These are phyloP conservation scores for Phodopus roborovskii DNA, from an alignment of 2,113 vertebrate genomes.

Conservation along the genomic window DNA sequence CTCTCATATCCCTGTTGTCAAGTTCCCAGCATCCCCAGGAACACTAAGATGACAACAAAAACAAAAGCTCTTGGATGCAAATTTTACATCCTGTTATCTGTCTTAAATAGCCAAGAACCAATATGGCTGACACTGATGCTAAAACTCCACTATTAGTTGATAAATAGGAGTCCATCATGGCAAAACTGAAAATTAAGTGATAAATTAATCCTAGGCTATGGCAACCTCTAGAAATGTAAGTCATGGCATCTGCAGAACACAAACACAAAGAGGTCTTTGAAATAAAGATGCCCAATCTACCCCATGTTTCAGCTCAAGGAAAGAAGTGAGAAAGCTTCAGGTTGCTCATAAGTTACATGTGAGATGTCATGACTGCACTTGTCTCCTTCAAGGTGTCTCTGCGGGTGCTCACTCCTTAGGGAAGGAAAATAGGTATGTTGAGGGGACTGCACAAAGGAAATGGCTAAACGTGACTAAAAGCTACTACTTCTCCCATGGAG, in stretches of 20 bases:
- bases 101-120: background rate
- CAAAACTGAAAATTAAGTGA: background rate
- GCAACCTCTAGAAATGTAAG: background rate
- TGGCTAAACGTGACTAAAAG: background rate
- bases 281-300: background rate
- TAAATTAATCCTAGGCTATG: background rate
- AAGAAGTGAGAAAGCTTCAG: background rate
- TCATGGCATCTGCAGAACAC: background rate
- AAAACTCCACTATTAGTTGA: background rate
- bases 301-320: background rate
- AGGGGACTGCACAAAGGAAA: background rate
- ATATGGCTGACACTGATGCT: background rate
- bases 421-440: background rate
- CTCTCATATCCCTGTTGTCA: accelerated
- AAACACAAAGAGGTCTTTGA: background rate
- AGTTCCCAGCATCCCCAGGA: background rate
- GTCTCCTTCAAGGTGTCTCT: background rate
- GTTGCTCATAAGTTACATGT: background rate
- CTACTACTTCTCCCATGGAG: background rate
- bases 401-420: background rate
- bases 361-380: too few relatives aligned
- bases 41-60: background rate
- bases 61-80: background rate
- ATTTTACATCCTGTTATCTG: background rate
- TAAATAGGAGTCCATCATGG: background rate